Evolutionary conservation across 2,797 vertebrate genomes (phyloP).

Genomic region (Sardinella longiceps): DNA sequence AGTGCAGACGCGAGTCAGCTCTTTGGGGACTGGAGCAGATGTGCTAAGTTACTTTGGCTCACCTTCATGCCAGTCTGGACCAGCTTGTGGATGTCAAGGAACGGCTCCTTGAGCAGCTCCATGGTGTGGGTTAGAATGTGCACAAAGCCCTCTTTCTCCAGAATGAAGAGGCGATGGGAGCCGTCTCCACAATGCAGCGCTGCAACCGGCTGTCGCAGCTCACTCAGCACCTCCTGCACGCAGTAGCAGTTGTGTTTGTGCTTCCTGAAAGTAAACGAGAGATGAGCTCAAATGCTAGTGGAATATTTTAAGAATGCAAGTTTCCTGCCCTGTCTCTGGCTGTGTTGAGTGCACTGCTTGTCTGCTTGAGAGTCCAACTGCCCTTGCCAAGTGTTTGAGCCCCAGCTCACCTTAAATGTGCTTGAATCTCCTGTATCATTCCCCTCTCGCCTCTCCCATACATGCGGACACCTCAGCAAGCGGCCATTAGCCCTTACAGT

Average conservation of each 20-base stretch:
- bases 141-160: constrained; percentile 95
- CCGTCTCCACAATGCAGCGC: constrained; percentile 91
- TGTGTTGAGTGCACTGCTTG: not conserved
- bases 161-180: constrained; percentile 94
- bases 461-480: not conserved
- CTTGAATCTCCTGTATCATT: not conserved
- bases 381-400: not conserved
- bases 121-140: constrained; percentile 88
- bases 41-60: too few relatives aligned
- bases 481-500: too few relatives aligned
- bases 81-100: constrained; percentile 97
- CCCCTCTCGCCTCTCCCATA: not conserved
- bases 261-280: constrained; percentile 80
- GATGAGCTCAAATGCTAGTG: constrained; percentile 49
- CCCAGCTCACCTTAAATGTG: not conserved
- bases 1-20: not conserved
- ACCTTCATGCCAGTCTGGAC: constrained; percentile 99
- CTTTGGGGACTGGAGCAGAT: not conserved
- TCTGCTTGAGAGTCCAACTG: not conserved
- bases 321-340: not conserved
- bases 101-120: constrained; percentile 92
- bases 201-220: constrained; percentile 89
- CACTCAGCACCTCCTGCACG: constrained; percentile 90
- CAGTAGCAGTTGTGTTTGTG: constrained; percentile 99
- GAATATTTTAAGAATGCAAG: not conserved